Conservation (phyloP, 2,113 vertebrate species). For the Osmerus eperlanus region DNA sequence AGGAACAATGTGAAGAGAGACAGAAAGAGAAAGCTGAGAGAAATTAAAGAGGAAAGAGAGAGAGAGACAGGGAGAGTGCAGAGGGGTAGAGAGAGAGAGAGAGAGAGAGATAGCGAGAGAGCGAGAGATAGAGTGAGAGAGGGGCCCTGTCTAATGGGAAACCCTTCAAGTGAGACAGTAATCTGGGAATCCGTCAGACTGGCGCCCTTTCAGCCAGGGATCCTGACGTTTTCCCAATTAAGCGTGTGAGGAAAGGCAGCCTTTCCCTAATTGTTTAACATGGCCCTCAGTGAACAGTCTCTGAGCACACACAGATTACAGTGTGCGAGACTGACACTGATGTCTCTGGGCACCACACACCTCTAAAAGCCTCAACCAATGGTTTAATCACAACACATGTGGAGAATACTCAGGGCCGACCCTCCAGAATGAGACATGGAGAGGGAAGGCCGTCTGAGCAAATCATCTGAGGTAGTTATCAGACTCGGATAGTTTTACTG, state of each 20-base stretch:
- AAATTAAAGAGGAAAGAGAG: conserved; percentile 6
- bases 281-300: conserved; percentile 28
- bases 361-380: conserved; percentile 28
- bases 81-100: conserved; percentile 21
- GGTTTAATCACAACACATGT: conserved; percentile 19
- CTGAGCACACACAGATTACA: conserved; percentile 36
- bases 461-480: conserved; percentile 46
- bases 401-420: conserved; percentile 19
- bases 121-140: conserved; percentile 12
- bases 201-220: conserved; percentile 25
- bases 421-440: conserved; percentile 14
- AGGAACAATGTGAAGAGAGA: conserved; percentile 9
- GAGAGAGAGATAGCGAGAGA: conserved; percentile 16
- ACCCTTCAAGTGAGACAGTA: conserved; percentile 54
- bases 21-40: conserved; percentile 3
- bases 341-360: conserved; percentile 20
- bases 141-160: conserved; percentile 52
- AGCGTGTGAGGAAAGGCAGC: conserved; percentile 40
- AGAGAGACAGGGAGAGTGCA: not conserved
- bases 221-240: conserved; percentile 62
- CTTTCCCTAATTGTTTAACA: conserved; percentile 57
- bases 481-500: conserved; percentile 39
- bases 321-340: conserved; percentile 34
- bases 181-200: conserved; percentile 58
- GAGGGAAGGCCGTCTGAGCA: conserved; percentile 39